Conservation (phyloP, 2,113 vertebrate genomes). For the Empidonax traillii region DNA sequence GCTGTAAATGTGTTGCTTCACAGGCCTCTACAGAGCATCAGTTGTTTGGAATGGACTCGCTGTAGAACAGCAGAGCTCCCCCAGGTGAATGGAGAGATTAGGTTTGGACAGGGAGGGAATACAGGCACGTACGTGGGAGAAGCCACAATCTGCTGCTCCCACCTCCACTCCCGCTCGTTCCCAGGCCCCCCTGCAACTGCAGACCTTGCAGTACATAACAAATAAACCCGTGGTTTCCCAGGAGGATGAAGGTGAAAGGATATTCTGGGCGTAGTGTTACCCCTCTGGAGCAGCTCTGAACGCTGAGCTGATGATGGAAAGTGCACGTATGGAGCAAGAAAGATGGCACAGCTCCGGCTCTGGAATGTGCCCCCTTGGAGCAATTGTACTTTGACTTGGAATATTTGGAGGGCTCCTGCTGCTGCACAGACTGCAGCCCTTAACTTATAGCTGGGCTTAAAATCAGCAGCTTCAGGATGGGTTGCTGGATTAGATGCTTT, state of each 20-base stretch:
- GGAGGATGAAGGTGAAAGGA: not conserved
- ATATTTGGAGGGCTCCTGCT: conserved; percentile 3
- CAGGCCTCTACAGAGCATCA: not conserved
- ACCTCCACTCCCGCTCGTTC: not conserved
- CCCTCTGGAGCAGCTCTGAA: not conserved
- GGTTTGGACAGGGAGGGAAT: not conserved
- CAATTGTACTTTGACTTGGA: not conserved
- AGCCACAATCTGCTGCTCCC: not conserved
- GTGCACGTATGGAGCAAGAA: not conserved
- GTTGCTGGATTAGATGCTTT: not conserved
- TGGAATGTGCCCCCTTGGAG: not conserved
- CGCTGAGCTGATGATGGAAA: not conserved
- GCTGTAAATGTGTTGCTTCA: not conserved
- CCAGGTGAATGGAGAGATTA: not conserved
- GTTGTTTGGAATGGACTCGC: not conserved
- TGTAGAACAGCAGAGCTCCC: not conserved
- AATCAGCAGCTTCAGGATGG: not conserved
- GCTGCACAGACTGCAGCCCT: not conserved
- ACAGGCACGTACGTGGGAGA: not conserved
- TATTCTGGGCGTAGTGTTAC: not conserved
- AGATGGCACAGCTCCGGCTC: not conserved
- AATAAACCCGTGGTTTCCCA: not conserved
- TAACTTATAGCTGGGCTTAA: not conserved
- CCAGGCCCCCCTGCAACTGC: not conserved
- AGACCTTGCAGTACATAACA: not conserved